These are phyloP conservation scores for Tachyglossus aculeatus DNA, from an alignment of 2,797 vertebrate genomes.

Conservation along the genomic window DNA sequence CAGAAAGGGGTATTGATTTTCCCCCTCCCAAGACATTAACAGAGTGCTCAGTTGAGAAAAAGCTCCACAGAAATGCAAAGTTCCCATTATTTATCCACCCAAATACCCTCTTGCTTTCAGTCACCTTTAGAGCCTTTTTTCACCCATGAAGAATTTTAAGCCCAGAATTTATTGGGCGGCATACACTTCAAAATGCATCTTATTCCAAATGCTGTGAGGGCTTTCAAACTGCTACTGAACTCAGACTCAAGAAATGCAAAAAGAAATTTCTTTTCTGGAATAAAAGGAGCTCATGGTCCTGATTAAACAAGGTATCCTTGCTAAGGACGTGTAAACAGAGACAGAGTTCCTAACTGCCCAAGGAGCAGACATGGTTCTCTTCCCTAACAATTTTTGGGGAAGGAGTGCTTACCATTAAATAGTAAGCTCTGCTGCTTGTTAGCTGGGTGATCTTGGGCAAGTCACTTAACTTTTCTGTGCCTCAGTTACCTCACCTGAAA, in stretches of 20 bases:
- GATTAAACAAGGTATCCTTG: slow-evolving; percentile 6
- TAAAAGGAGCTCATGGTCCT: slow-evolving; percentile 15
- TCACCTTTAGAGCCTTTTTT: slow-evolving; percentile 23
- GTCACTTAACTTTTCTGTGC: no score
- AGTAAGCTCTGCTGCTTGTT: no score
- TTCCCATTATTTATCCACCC: slow-evolving; percentile 11
- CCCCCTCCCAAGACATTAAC: slow-evolving; percentile 4
- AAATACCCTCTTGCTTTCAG: slow-evolving; percentile 9
- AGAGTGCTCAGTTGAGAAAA: background rate
- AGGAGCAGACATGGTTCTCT: no score
- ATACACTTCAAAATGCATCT: slow-evolving; percentile 12
- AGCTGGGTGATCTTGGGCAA: no score
- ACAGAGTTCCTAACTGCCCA: slow-evolving; percentile 18
- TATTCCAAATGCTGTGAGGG: slow-evolving; percentile 26
- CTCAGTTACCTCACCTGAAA: no score
- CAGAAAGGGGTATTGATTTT: background rate
- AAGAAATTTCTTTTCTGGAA: slow-evolving; percentile 15
- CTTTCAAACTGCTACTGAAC: slow-evolving; percentile 14
- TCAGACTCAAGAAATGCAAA: slow-evolving; percentile 22
- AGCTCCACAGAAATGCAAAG: slow-evolving; percentile 21
- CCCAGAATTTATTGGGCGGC: slow-evolving; percentile 11
- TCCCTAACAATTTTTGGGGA: no score
- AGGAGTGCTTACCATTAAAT: no score
- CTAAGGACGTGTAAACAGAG: slow-evolving; percentile 27
- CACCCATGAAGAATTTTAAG: slow-evolving; percentile 9